A percentile compares a stretch with the other conserved stretches of the same genome.
Evolutionary conservation across 2,888 invertebrate genomes (phyloP).

Genomic region (Theodoxus fluviatilis): DNA sequence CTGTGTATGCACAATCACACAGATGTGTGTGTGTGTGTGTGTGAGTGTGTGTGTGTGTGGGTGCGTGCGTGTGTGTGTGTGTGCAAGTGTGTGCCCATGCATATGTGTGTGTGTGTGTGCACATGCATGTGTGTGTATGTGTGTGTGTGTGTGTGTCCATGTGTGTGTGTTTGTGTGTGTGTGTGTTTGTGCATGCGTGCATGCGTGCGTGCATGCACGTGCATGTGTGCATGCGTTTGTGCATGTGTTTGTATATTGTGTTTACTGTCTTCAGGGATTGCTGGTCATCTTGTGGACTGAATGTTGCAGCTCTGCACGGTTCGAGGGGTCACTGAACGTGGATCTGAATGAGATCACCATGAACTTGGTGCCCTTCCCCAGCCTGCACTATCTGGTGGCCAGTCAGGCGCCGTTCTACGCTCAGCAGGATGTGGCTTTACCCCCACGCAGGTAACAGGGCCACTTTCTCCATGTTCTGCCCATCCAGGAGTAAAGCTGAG

Average conservation of each 20-base stretch:
- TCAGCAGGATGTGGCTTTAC: constrained; percentile 58
- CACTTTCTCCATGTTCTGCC: no score
- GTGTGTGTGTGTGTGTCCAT: neutral
- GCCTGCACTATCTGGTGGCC: constrained; percentile 65
- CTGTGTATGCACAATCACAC: no score
- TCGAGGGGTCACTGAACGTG: constrained; percentile 67
- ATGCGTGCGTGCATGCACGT: neutral
- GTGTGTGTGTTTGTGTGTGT: constrained; percentile 16
- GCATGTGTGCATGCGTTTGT: neutral
- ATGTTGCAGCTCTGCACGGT: constrained; percentile 66
- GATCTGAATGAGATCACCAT: constrained; percentile 67
- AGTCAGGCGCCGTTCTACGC: constrained; percentile 65
- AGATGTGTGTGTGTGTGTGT: no score
- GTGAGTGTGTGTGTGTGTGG: no score
- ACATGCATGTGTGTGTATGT: no score
- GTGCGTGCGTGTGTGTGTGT: no score
- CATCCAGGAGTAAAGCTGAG: no score
- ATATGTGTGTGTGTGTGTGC: no score
- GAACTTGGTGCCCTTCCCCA: constrained; percentile 67
- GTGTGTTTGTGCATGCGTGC: neutral
- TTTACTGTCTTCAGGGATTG: neutral
- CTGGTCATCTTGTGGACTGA: neutral
- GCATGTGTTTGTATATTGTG: neutral
- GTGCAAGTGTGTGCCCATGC: no score
- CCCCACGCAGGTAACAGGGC: constrained; percentile 58